Percentiles rank a stretch among this genome's conserved stretches.
phyloP scores from a whole-genome alignment of 2,113 vertebrate genomes.

The Nothoprocta pentlandii region DNA sequence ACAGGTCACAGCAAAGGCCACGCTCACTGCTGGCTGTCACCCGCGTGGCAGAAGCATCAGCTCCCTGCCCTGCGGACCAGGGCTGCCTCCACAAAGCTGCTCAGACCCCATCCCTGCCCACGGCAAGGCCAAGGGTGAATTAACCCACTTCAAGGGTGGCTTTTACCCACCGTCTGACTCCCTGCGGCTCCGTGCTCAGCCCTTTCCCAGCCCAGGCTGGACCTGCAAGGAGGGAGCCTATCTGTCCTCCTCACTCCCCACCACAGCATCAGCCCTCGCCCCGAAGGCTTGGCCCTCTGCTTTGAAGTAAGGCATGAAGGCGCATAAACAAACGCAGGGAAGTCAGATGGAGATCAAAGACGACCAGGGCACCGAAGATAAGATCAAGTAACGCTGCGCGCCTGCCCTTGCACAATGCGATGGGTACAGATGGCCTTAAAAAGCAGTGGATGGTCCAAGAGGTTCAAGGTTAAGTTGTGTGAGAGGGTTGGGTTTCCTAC shows the following conservation, averaged over 20 bases:
- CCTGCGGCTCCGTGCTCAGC: rapidly evolving
- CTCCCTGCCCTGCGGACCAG: background rate
- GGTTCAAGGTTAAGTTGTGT: background rate
- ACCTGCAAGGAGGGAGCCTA: background rate
- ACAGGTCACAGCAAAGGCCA: background rate
- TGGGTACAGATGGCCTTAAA: background rate
- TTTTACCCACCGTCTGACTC: background rate
- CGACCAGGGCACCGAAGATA: background rate
- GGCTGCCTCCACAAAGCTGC: background rate
- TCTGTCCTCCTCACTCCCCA: background rate
- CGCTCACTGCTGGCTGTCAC: background rate
- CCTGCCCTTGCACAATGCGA: background rate
- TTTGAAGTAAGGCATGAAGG: slow-evolving; percentile 21
- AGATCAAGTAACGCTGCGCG: background rate
- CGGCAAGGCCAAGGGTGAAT: rapidly evolving
- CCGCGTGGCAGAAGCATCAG: background rate
- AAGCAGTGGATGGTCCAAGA: slow-evolving; percentile 10
- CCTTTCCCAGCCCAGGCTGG: background rate
- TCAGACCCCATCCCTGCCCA: rapidly evolving
- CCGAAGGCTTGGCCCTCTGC: background rate
- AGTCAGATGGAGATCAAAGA: slow-evolving; percentile 37
- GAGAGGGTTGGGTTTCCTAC: background rate
- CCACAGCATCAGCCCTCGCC: background rate
- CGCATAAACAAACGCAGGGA: background rate
- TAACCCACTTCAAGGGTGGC: background rate